A percentile compares a stretch with the other conserved stretches of the same genome.
These are phyloP conservation scores for Saguinus midas DNA, from an alignment of 2,113 vertebrate species.

Conservation along the genomic window DNA sequence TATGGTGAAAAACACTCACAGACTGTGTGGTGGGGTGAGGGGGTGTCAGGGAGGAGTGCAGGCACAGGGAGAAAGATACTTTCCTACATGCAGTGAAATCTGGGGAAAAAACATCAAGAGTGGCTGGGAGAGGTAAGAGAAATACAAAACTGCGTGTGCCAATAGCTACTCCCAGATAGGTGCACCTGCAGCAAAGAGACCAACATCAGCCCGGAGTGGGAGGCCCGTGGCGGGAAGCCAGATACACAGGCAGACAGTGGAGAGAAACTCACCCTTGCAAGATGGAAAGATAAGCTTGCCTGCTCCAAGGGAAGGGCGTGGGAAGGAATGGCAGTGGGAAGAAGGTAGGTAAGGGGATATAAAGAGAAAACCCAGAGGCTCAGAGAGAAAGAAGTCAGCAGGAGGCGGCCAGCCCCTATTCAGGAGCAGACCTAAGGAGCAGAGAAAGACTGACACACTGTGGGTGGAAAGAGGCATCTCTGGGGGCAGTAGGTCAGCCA, in stretches of 20 bases:
- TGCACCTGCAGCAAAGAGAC: neutral
- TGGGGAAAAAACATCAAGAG: neutral
- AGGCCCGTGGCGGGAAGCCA: neutral
- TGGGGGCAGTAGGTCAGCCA: neutral
- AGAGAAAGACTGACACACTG: neutral
- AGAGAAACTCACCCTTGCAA: conserved; percentile 55
- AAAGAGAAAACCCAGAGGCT: conserved; percentile 15
- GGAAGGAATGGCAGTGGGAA: conserved; percentile 29
- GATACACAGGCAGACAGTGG: neutral
- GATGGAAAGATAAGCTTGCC: conserved; percentile 59
- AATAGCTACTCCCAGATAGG: conserved; percentile 14
- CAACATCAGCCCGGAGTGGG: neutral
- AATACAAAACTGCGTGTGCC: neutral
- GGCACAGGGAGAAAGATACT: neutral
- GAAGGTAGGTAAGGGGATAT: conserved; percentile 47
- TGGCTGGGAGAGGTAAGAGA: conserved; percentile 9
- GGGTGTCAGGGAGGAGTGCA: neutral
- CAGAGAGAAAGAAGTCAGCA: neutral
- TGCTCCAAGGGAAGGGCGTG: conserved; percentile 2
- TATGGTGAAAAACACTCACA: conserved; percentile 24
- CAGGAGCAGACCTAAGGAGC: neutral
- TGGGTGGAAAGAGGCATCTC: neutral
- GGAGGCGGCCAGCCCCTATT: neutral
- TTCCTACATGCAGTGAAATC: neutral
- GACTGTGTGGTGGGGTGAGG: neutral